Evolutionary conservation across 1,140 invertebrate genomes (phyloP).

Genomic region (Leptinotarsa defecta): DNA sequence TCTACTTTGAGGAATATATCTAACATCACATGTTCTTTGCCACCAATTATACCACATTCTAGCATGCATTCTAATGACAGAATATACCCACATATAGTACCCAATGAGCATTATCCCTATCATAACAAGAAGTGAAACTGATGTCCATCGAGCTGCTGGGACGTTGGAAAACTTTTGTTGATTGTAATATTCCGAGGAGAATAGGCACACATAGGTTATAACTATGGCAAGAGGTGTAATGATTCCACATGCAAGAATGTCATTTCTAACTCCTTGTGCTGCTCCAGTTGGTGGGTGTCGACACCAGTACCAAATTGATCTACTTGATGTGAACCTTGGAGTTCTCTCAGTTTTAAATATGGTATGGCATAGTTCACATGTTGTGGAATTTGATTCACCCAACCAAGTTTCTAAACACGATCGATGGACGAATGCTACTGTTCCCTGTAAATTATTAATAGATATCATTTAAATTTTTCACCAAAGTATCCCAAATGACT

Average conservation of each 20-base stretch:
- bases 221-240: slow-evolving; percentile 58
- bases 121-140: slow-evolving; percentile 57
- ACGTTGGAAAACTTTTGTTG: slow-evolving; percentile 57
- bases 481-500: slow-evolving; percentile 36
- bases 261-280: slow-evolving; percentile 49
- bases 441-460: slow-evolving; percentile 58
- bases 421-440: slow-evolving; percentile 70
- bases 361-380: slow-evolving; percentile 67
- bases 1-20: slow-evolving; percentile 45
- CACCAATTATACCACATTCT: slow-evolving; percentile 62
- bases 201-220: slow-evolving; percentile 59
- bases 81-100: slow-evolving; percentile 60
- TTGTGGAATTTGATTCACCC: slow-evolving; percentile 62
- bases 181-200: slow-evolving; percentile 60
- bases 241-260: slow-evolving; percentile 57
- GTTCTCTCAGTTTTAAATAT: slow-evolving; percentile 59
- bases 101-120: slow-evolving; percentile 59
- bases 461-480: neutral
- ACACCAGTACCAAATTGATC: slow-evolving; percentile 53
- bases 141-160: slow-evolving; percentile 58
- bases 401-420: slow-evolving; percentile 74
- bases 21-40: slow-evolving; percentile 60
- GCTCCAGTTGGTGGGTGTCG: slow-evolving; percentile 39
- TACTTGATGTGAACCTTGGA: slow-evolving; percentile 48
- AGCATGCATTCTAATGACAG: slow-evolving; percentile 58